These are phyloP conservation scores for Sebastes itinus DNA, from an alignment of 2,797 vertebrate genomes.

Conservation along the genomic window DNA sequence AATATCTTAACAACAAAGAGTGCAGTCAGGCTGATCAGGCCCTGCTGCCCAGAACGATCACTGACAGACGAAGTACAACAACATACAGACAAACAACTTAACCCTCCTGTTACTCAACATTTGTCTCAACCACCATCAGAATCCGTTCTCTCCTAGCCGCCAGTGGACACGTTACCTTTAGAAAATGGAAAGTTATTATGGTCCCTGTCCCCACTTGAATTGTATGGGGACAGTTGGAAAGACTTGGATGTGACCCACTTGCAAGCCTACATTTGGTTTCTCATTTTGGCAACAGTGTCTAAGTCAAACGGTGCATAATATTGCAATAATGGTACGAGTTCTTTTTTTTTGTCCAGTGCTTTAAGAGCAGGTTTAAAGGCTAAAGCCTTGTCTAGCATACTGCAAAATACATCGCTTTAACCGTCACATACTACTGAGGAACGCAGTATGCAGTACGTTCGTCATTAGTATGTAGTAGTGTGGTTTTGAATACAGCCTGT, in stretches of 20 bases:
- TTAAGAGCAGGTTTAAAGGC: too few relatives aligned
- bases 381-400: too few relatives aligned
- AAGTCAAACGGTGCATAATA: background rate
- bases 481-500: background rate
- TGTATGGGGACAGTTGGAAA: background rate
- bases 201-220: background rate
- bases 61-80: background rate
- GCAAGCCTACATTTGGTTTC: background rate
- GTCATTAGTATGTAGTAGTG: too few relatives aligned
- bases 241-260: background rate
- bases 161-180: background rate
- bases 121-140: background rate
- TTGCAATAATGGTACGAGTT: background rate
- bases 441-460: too few relatives aligned
- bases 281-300: background rate
- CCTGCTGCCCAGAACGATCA: constrained; percentile 1
- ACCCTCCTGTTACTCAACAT: background rate
- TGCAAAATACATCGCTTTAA: too few relatives aligned
- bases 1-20: constrained; percentile 5
- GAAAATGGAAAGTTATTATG: background rate
- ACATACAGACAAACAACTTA: background rate
- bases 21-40: constrained; percentile 3
- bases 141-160: background rate
- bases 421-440: too few relatives aligned
- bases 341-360: background rate